Percentiles rank a stretch among this genome's conserved stretches.
Evolutionary conservation across 1,140 invertebrate species (phyloP).

Genomic region (Pristionchus pacificus): DNA sequence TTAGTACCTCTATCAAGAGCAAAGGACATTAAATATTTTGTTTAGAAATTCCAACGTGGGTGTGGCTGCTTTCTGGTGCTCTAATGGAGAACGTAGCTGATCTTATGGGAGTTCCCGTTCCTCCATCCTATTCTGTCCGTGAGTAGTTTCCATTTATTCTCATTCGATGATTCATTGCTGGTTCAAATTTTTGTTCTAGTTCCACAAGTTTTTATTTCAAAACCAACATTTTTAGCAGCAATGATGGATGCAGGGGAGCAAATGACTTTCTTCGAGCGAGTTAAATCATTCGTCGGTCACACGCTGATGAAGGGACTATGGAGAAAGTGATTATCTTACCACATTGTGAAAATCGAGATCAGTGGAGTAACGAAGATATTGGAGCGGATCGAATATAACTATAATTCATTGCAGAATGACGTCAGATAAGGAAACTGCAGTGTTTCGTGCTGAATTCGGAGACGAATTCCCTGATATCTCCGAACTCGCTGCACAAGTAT

Average conservation of each 20-base stretch:
- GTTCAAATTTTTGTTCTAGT: no score
- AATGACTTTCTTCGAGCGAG: conserved; percentile 20
- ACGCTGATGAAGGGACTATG: neutral
- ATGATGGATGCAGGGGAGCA: conserved; percentile 14
- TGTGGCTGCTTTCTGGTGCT: conserved; percentile 24
- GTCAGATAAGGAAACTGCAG: conserved; percentile 9
- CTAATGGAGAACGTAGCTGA: conserved; percentile 21
- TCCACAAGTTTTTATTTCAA: no score
- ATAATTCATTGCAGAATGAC: conserved; percentile 11
- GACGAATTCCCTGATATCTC: conserved; percentile 19
- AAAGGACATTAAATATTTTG: conserved; percentile 10
- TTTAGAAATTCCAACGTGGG: conserved; percentile 35
- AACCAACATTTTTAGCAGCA: conserved; percentile 5
- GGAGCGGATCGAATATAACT: no score
- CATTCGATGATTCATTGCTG: neutral
- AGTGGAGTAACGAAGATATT: no score
- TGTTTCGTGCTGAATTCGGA: conserved; percentile 21
- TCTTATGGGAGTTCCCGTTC: conserved; percentile 28
- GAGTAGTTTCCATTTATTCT: neutral
- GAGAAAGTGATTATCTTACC: no score
- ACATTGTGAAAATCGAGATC: no score
- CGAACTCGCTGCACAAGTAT: neutral
- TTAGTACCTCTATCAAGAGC: conserved; percentile 15
- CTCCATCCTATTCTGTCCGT: conserved; percentile 22
- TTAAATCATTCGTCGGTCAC: conserved; percentile 10